Evolutionary conservation across 2,113 vertebrate genomes (phyloP), one percentile per base, ranked within the genome.

Genomic region (Sturnus vulgaris): DNA sequence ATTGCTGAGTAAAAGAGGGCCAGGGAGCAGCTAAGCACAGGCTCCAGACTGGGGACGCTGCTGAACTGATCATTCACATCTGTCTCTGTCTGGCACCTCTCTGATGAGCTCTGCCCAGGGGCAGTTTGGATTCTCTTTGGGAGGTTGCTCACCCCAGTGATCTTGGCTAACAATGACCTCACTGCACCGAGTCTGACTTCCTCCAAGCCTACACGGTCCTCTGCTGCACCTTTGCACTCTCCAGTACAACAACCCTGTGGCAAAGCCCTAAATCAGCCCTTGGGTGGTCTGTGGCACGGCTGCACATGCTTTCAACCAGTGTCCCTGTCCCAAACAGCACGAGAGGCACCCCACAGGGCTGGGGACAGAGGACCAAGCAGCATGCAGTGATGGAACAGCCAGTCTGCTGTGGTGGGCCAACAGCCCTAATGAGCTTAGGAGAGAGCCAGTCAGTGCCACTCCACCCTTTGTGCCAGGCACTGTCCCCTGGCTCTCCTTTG

Each of bases 221-320:
- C 61, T 78, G 88, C 46, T 49, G 52, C 5, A 66, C 28, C n/a
- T 78, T 66, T 44, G 24, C 46, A 30, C 33, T 4, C 46, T 25
- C 25, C 55, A 21, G 12, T 11, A 5, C 0, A 0, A 30, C 10
- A 31, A 1, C 10, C 27, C 10, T 1, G 27, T 7, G 24, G 27
- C 27, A 60, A 76, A 65, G 53, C 2, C 2, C 12, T 19, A 19
- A 47, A 69, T 25, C 52, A 63, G 21, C 27, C 21, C 69, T 33
- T 17, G 25, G 9, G 22, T 21, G 47, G 9, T 39, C 55, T 87
- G 57, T 28, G 64, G 25, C n/a, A 46, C 37, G 39, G 9, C 40
- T 47, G 33, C 52, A 47, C 10, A 2, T 9, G 27, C 33, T 44
- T 37, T 72, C 40, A 90, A 30, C 28, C 28, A 33, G 17, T 30